phyloP scores from a whole-genome alignment of 2,113 vertebrate species.

The Neoarius graeffei region DNA sequence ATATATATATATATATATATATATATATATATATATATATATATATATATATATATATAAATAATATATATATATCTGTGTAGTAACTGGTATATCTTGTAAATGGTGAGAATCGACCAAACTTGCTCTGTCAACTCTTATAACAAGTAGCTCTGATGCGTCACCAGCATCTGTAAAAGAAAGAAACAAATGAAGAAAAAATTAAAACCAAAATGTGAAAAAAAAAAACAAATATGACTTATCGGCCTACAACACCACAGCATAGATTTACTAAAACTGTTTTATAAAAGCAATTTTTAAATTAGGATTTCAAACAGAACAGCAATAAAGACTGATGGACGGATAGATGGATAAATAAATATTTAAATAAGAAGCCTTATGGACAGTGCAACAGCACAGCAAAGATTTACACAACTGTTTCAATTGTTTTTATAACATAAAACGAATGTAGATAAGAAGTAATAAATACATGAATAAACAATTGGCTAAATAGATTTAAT shows the following conservation, averaged over 20 bases:
- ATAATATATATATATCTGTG: no score
- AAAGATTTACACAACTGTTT: background rate
- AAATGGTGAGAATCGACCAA: background rate
- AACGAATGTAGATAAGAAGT: background rate
- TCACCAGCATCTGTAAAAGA: background rate
- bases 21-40: no score
- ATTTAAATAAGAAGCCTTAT: background rate
- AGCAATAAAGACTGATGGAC: no score
- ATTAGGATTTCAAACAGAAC: background rate
- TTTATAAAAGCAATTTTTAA: background rate
- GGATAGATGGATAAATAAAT: background rate
- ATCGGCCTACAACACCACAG: no score
- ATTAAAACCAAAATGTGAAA: background rate
- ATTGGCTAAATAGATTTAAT: background rate
- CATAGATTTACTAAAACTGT: no score
- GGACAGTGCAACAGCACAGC: background rate
- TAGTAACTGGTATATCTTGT: background rate
- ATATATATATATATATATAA: no score
- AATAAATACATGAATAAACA: background rate
- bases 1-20: no score
- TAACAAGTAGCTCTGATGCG: background rate
- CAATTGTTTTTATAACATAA: background rate
- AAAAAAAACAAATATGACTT: background rate
- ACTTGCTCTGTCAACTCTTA: background rate
- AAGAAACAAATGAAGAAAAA: background rate